Evolutionary conservation across 92 coral and sea anemone species (phyloP), one percentile per base, ranked within the genome.

Genomic region (Heteractis magnifica): DNA sequence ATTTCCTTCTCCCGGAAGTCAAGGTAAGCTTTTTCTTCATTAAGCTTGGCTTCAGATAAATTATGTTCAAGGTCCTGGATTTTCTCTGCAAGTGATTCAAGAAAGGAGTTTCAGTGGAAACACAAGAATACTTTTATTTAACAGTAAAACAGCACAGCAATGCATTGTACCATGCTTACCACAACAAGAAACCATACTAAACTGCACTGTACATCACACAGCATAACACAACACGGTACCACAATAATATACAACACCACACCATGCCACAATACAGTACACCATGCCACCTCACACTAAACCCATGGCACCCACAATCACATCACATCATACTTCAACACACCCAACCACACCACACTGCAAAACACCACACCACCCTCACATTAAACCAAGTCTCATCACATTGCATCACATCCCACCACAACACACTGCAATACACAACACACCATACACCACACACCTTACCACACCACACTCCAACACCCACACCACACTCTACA

Each of bases 1-100:
- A 95, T 92, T 15, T 95, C 98, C 52, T 88, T 83, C 65, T 95
- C 98, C n/a, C 93, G 88, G 74, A 89, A 88, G 52, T 84, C 88
- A 0, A 92, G 74, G 49, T 86, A 74, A 6, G 95, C 93, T 50
- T 93, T 93, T 53, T 90, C 95, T 41, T 91, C 98, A 4, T 88
- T 86, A 5, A 92, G 78, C 83, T 94, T 90, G 9, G 94, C 88
- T 53, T 82, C 79, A 6, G 89, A 68, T 19, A 90, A 12, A 49
- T 88, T 86, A 8, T 89, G 93, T 64, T 92, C 91, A 18, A 87
- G 82, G 51, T 77, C 89, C 44, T 91, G 92, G 6, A 91, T 56
- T 59, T 91, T 86, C 21, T 92, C 98, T 95, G 84, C 26, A 81
- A 90, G 70, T 20, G 48, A 62, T n/a, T 20, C 3, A 4, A 75